These are phyloP conservation scores for Silurus meridionalis DNA, from an alignment of 2,113 vertebrate genomes.

Conservation along the genomic window DNA sequence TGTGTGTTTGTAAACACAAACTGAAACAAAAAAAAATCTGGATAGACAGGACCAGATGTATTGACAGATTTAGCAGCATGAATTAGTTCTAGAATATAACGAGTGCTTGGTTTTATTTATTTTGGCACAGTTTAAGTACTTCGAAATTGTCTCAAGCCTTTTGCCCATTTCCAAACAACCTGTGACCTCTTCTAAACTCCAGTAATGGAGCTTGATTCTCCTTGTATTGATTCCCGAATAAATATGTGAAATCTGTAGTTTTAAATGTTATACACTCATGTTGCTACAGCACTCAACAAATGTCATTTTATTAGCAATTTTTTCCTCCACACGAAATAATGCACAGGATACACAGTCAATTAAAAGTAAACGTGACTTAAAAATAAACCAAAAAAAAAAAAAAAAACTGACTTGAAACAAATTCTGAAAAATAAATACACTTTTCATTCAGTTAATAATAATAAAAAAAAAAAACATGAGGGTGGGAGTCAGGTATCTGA, in stretches of 20 bases:
- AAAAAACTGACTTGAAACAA: slow-evolving; percentile 61
- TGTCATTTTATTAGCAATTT: slow-evolving; percentile 58
- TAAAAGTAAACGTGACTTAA: slow-evolving; percentile 54
- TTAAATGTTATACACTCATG: slow-evolving; percentile 57
- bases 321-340: slow-evolving; percentile 61
- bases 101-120: slow-evolving; percentile 61
- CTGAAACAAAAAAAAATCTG: slow-evolving; percentile 50
- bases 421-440: slow-evolving; percentile 77
- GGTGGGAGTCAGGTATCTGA: slow-evolving; percentile 32
- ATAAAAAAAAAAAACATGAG: slow-evolving; percentile 54
- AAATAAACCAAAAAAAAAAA: slow-evolving; percentile 63
- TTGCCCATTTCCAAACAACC: slow-evolving; percentile 51
- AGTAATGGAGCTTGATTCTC: slow-evolving; percentile 47
- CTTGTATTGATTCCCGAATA: slow-evolving; percentile 54
- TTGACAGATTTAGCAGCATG: slow-evolving; percentile 64
- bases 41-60: slow-evolving; percentile 56
- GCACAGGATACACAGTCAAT: slow-evolving; percentile 59
- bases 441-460: slow-evolving; percentile 54
- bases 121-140: slow-evolving; percentile 65
- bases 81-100: slow-evolving; percentile 62
- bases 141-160: slow-evolving; percentile 21
- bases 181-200: slow-evolving; percentile 43
- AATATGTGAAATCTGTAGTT: slow-evolving; percentile 35
- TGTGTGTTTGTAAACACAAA: slow-evolving; percentile 1
- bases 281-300: slow-evolving; percentile 63